Conservation (phyloP, 1,140 invertebrate genomes). For the Cardiocondyla obscurior region DNA sequence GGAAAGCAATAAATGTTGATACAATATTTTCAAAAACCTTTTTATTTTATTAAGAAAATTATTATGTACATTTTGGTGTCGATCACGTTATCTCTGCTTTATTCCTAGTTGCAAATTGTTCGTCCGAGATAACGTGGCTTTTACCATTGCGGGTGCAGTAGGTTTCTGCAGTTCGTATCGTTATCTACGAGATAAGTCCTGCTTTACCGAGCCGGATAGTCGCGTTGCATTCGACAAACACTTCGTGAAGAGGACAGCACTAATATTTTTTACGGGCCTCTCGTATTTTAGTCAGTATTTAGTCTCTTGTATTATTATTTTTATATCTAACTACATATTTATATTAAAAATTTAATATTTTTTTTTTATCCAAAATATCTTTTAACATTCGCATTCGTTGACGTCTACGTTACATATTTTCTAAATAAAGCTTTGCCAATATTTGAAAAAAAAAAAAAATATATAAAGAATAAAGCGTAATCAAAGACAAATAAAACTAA, state of each 20-base stretch:
- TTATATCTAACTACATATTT: too few relatives aligned
- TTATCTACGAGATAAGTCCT: constrained; percentile 54
- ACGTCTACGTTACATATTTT: too few relatives aligned
- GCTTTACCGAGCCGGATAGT: constrained; percentile 57
- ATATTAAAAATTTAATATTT: too few relatives aligned
- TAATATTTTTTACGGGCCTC: constrained; percentile 33
- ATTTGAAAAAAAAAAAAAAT: too few relatives aligned
- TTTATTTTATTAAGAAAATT: not conserved
- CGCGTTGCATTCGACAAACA: not conserved
- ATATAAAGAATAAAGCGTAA: too few relatives aligned
- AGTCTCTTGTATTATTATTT: too few relatives aligned
- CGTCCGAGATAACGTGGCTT: constrained; percentile 28
- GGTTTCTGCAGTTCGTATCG: constrained; percentile 18
- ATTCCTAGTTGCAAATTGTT: constrained; percentile 7
- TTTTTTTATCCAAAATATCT: too few relatives aligned
- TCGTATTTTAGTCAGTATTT: too few relatives aligned
- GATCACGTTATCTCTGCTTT: not conserved
- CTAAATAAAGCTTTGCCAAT: too few relatives aligned
- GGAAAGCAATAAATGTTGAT: too few relatives aligned
- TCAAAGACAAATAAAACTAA: too few relatives aligned
- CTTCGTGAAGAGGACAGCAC: constrained; percentile 76
- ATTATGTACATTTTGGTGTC: not conserved
- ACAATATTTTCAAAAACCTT: not conserved
- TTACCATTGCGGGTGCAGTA: constrained; percentile 37
- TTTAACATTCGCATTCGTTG: too few relatives aligned